Evolutionary conservation across 2,113 vertebrate species (phyloP).

Genomic region (Zosterops japonicus): DNA sequence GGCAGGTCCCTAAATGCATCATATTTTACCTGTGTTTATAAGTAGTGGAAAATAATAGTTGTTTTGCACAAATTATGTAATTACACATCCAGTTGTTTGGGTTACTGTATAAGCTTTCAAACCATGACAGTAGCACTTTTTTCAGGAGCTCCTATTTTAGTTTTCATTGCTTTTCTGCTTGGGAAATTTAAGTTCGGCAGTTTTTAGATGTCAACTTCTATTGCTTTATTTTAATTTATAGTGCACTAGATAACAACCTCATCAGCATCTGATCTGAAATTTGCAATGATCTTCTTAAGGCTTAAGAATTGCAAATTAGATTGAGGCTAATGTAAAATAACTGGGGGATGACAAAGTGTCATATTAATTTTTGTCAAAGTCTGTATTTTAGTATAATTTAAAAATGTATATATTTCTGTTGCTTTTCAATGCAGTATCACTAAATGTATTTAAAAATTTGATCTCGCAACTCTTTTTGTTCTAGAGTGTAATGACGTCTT

Average conservation of each 20-base stretch:
- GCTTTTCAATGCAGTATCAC: not conserved
- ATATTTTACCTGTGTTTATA: accelerated
- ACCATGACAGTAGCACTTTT: not conserved
- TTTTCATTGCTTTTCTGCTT: not conserved
- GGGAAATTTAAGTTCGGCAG: not conserved
- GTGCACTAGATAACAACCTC: not conserved
- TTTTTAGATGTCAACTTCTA: not conserved
- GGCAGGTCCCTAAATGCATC: accelerated
- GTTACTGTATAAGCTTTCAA: not conserved
- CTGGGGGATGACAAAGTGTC: not conserved
- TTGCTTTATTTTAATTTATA: not conserved
- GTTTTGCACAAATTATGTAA: not conserved
- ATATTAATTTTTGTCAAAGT: not conserved
- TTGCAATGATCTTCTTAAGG: not conserved
- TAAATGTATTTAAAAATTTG: not conserved
- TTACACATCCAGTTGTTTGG: not conserved
- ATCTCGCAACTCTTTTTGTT: not conserved
- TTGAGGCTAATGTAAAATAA: not conserved
- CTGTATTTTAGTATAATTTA: not conserved
- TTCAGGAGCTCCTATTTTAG: not conserved
- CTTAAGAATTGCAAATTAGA: not conserved
- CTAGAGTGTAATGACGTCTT: not conserved
- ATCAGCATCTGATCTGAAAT: not conserved
- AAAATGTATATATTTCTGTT: not conserved
- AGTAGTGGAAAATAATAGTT: not conserved